Evolutionary conservation across 2,888 invertebrate genomes (phyloP).

Genomic region (Epirrhoe tristata): DNA sequence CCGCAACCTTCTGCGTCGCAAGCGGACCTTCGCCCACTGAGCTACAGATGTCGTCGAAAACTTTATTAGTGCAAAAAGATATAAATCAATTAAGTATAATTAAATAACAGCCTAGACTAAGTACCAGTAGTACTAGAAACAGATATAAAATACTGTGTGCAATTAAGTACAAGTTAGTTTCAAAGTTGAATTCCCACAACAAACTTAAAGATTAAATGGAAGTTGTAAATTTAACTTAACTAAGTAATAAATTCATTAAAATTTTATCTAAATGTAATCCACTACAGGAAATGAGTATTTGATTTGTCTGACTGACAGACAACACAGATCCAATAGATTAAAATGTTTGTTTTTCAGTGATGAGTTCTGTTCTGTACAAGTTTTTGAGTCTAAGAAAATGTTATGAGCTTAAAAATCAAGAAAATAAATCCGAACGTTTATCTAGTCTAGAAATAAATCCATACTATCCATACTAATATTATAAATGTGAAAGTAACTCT

Average conservation of each 20-base stretch:
- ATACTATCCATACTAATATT: no score
- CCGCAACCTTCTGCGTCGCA: no score
- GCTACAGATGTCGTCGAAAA: no score
- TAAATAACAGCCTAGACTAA: no score
- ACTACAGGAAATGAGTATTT: not conserved
- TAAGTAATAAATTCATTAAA: not conserved
- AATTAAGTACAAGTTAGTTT: not conserved
- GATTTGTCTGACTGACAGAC: not conserved
- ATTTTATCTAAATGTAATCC: not conserved
- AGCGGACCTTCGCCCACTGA: no score
- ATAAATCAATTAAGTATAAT: no score
- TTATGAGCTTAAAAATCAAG: not conserved
- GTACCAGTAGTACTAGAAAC: not conserved
- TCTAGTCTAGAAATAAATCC: conserved; percentile 7
- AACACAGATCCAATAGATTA: not conserved
- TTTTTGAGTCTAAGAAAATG: not conserved
- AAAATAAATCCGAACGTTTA: not conserved
- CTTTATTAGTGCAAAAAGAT: no score
- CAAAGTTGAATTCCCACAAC: conserved; percentile 1
- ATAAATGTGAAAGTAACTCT: no score
- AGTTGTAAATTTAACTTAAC: conserved; percentile 12
- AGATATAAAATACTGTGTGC: no score
- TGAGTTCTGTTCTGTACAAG: no score
- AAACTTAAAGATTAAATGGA: conserved; percentile 9
- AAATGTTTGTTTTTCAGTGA: not conserved